Conservation (phyloP, 64 coral and sea anemone species). For the Actinia equina region DNA sequence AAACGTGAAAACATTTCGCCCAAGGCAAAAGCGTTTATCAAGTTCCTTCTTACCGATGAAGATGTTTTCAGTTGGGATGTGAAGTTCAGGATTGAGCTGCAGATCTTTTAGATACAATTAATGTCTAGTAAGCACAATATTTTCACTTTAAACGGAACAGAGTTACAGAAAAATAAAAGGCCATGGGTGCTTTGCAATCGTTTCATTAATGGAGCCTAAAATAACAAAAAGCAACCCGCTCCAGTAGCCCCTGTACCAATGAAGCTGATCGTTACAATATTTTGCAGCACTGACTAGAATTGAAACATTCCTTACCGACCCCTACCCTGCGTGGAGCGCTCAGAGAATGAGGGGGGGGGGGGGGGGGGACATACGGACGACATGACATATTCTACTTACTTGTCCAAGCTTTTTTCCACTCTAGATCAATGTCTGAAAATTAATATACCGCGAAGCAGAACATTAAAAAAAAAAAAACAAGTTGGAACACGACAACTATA, state of each 20-base stretch:
- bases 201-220: too few species aligned
- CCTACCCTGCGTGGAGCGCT: not conserved
- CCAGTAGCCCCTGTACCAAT: too few species aligned
- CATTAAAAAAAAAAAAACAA: not conserved
- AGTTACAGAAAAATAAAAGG: too few species aligned
- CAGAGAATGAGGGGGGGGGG: not conserved
- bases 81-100: constrained; percentile 59
- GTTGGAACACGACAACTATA: too few species aligned
- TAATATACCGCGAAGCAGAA: not conserved
- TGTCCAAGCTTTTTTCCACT: constrained; percentile 71
- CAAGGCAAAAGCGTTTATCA: not conserved
- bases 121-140: too few species aligned
- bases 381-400: constrained; percentile 30
- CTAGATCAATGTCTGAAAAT: constrained; percentile 61
- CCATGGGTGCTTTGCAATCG: too few species aligned
- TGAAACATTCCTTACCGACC: too few species aligned
- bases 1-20: not conserved
- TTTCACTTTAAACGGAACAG: too few species aligned
- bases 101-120: constrained; percentile 37
- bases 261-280: too few species aligned
- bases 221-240: too few species aligned
- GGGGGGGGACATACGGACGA: too few species aligned
- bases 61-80: constrained; percentile 64
- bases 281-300: too few species aligned
- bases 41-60: constrained; percentile 63